phyloP scores from a whole-genome alignment of 2,797 vertebrate genomes.

The Ceyx erithaca region DNA sequence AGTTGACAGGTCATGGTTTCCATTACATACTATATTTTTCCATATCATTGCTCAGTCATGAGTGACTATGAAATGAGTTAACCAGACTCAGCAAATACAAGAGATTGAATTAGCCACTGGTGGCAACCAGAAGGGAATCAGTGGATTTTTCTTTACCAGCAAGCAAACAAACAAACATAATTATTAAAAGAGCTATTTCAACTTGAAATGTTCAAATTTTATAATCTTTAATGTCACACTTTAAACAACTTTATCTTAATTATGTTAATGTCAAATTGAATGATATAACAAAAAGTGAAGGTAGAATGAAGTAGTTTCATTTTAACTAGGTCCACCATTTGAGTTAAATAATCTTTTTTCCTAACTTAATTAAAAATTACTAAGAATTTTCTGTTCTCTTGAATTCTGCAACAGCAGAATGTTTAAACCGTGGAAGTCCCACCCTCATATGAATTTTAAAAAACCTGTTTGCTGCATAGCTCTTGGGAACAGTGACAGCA shows the following conservation, averaged over 20 bases:
- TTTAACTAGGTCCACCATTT: not conserved
- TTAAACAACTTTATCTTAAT: not conserved
- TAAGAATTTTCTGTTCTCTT: not conserved
- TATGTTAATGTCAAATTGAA: not conserved
- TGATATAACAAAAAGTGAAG: not conserved
- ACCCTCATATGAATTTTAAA: not conserved
- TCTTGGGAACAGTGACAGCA: not conserved
- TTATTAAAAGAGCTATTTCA: not conserved
- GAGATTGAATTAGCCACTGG: not conserved
- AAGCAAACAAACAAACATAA: not conserved
- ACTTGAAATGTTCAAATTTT: not conserved
- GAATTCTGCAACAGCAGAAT: not conserved
- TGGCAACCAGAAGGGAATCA: not conserved
- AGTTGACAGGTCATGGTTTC: constrained; percentile 43
- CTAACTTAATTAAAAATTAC: not conserved
- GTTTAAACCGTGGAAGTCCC: not conserved
- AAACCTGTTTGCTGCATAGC: not conserved
- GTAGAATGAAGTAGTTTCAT: not conserved
- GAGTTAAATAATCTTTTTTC: not conserved
- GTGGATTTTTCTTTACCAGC: not conserved
- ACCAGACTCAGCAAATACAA: not conserved
- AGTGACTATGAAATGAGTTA: constrained; percentile 24
- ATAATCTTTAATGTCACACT: not conserved
- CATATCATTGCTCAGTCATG: constrained; percentile 10
- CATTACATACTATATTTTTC: constrained; percentile 49